phyloP scores from a whole-genome alignment of 2,113 vertebrate genomes.

The Ivindomyrus marchei region DNA sequence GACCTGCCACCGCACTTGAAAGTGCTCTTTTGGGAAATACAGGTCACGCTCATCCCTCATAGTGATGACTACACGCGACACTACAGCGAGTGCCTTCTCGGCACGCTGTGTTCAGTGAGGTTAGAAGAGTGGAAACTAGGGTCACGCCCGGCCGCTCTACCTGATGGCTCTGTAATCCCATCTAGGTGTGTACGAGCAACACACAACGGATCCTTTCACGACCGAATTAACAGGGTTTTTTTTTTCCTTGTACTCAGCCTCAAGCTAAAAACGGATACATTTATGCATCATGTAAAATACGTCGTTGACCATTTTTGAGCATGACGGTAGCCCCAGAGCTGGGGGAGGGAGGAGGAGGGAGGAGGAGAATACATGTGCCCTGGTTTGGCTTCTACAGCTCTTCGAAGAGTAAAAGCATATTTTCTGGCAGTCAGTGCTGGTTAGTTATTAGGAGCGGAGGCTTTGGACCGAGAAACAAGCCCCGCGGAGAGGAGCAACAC shows the following conservation, averaged over 20 bases:
- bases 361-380: background rate
- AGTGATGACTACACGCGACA: background rate
- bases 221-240: background rate
- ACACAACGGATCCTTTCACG: background rate
- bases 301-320: background rate
- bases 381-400: background rate
- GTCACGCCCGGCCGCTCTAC: background rate
- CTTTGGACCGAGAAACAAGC: background rate
- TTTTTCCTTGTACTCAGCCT: background rate
- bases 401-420: background rate
- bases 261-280: background rate
- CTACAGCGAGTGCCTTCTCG: background rate
- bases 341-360: background rate
- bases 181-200: background rate
- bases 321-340: background rate
- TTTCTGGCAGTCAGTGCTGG: background rate
- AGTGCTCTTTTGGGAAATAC: background rate
- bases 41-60: background rate
- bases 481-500: background rate
- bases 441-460: background rate
- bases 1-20: background rate
- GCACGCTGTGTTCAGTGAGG: background rate
- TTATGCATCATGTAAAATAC: background rate
- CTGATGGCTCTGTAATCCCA: slow-evolving; percentile 1
- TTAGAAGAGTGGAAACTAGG: background rate